Percentiles rank a stretch among this genome's conserved stretches.
Conservation (phyloP, 1,140 invertebrate species). For the Heterodera schachtii region DNA sequence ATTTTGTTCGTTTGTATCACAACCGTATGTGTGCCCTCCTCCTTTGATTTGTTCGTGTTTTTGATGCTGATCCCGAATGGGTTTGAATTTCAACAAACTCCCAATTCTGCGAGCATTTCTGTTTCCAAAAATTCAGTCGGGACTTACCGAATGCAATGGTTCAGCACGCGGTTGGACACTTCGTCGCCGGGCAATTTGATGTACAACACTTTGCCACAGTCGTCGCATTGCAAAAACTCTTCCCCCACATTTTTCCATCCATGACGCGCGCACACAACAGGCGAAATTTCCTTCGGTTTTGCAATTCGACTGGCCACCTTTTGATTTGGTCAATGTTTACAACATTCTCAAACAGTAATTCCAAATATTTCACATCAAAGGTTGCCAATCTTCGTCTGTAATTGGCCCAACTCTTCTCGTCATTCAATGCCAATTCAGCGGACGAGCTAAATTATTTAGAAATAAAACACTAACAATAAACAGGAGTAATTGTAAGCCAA, state of each 20-base stretch:
- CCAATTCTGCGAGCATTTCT: no score
- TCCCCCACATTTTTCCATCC: constrained; percentile 32
- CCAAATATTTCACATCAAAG: constrained; percentile 22
- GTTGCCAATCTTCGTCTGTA: constrained; percentile 21
- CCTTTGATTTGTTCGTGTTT: no score
- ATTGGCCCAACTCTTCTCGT: constrained; percentile 22
- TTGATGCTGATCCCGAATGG: no score
- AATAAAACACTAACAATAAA: background rate
- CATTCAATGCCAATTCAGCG: background rate
- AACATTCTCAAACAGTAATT: no score
- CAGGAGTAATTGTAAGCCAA: background rate
- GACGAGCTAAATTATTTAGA: background rate
- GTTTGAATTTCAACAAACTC: no score
- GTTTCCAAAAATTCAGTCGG: no score
- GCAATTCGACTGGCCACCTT: constrained; percentile 23
- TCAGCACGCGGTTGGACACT: constrained; percentile 16
- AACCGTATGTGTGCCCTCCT: no score
- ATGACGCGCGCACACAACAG: constrained; percentile 27
- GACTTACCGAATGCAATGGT: constrained; percentile 26
- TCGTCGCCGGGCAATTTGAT: constrained; percentile 29
- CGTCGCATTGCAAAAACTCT: constrained; percentile 32
- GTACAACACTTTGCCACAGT: constrained; percentile 27
- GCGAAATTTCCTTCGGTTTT: constrained; percentile 26
- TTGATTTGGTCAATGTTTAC: no score
- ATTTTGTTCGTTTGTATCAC: background rate